Conservation (phyloP, 2,797 vertebrate species). For the Scleropages formosus region DNA sequence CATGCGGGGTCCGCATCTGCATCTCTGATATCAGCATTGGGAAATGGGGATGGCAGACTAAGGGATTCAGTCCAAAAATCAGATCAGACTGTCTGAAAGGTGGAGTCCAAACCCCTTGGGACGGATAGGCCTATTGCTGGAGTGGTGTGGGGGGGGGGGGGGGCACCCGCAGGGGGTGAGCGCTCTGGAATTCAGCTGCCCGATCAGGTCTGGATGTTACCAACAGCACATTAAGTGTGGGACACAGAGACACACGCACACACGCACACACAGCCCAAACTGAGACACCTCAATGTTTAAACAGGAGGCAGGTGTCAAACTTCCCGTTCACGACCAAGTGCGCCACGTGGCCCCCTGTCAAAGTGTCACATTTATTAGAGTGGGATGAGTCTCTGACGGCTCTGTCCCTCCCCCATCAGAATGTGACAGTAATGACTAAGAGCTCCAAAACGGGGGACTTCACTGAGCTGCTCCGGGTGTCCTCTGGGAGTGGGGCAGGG, state of each 20-base stretch:
- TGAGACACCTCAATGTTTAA: no score
- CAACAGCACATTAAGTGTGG: no score
- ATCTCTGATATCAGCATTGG: no score
- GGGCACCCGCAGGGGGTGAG: no score
- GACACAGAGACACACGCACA: not conserved
- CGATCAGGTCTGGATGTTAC: no score
- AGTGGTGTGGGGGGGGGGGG: no score
- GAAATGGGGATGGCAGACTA: not conserved
- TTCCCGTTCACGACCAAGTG: slow-evolving; percentile 23
- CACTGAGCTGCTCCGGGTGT: not conserved
- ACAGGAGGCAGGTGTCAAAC: no score
- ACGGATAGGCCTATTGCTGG: no score
- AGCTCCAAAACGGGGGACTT: not conserved
- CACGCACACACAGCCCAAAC: no score
- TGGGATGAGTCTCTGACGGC: slow-evolving; percentile 27
- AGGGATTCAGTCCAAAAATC: not conserved
- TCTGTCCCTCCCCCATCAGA: not conserved
- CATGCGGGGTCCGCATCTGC: no score
- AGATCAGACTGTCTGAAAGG: no score
- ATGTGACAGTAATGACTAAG: not conserved
- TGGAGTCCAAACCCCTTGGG: no score
- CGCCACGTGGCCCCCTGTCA: slow-evolving; percentile 31
- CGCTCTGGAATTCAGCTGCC: not conserved
- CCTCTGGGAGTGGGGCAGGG: not conserved
- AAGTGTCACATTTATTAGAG: slow-evolving; percentile 36